Base-by-base conservation (phyloP, 1,140 invertebrate species). In the Leptinotarsa undecemlineata region DNA sequence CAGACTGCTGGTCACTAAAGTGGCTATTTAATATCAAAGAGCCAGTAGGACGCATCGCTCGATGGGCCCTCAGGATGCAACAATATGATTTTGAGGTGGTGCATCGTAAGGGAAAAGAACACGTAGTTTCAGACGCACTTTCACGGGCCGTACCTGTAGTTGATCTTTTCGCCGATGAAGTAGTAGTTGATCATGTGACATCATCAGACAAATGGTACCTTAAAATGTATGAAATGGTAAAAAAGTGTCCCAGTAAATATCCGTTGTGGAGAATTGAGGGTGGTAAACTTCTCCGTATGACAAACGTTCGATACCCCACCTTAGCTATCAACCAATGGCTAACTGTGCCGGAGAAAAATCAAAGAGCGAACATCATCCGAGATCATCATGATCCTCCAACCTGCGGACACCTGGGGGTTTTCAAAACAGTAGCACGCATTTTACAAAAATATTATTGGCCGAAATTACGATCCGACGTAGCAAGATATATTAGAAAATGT, bases 11-110 rank as follows among this genome's bases (percentile, higher is more conserved):
- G 20, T 79, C 84, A 13, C 77, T 89, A 3, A 77, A 77, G 42
- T 89, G 85, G 84, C 78, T 89, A 3, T 77, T 80, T n/a, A 80
- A 80, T 1, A 78, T 86, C 1, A 86, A 83, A 75, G 84, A 86
- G 57, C 79, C 82, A 3, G 81, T 74, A 0, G 83, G 82, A 47
- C 62, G 86, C 48, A 72, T 88, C 14, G 84, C 84, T 0, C 71
- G 85, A 42, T 88, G 86, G 86, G 68, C 76, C 20, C n/a, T 87
- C 15, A 47, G 77, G 42, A 64, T 88, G 1, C 85, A 86, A 77
- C 77, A 78, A 6, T 87, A 83, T 75, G 76, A 84, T 47, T 84
- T 85, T 48, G 64, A 42, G 14, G 61, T 78, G 42, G 70, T 74
- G 5, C 84, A 88, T 76, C 78, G 85, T 57, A 82, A 81, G 57